Percentiles rank a stretch among this genome's conserved stretches.
Conservation (phyloP, 2,888 invertebrate species). For the Noctua pronuba region DNA sequence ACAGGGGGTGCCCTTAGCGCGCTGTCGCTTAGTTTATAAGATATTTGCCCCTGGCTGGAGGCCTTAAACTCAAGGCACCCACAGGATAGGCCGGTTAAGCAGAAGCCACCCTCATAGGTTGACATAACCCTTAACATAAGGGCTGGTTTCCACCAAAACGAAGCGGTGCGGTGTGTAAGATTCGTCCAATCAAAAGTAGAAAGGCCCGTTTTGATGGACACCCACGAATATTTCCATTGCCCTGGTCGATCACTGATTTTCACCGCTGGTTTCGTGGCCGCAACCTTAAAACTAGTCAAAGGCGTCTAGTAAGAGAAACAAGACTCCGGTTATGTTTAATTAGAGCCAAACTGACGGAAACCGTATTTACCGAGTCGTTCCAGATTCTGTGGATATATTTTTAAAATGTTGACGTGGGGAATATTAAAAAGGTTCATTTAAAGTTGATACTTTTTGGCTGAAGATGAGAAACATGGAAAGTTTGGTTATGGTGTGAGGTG, state of each 20-base stretch:
- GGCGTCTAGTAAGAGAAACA: conserved; percentile 35
- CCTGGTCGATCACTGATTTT: neutral
- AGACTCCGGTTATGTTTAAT: conserved; percentile 54
- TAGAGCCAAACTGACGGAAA: conserved; percentile 42
- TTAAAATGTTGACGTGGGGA: conserved; percentile 5
- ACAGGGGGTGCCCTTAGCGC: too few species aligned
- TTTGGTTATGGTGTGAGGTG: neutral
- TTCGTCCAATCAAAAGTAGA: neutral
- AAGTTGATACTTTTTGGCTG: neutral
- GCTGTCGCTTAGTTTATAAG: too few species aligned
- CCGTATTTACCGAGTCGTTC: conserved; percentile 22
- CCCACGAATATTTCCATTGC: neutral
- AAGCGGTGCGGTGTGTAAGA: neutral
- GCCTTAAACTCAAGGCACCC: too few species aligned
- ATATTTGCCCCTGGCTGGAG: too few species aligned
- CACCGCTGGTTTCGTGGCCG: neutral
- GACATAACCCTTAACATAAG: too few species aligned
- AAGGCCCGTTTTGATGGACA: neutral
- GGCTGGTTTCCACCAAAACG: neutral
- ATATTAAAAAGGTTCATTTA: conserved; percentile 3
- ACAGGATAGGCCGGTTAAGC: too few species aligned
- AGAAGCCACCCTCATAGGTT: too few species aligned
- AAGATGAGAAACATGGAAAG: neutral
- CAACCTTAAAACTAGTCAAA: conserved; percentile 47
- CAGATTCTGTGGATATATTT: conserved; percentile 21